Conservation (phyloP, 2,113 vertebrate genomes). For the Chaetodon trifascialis region DNA sequence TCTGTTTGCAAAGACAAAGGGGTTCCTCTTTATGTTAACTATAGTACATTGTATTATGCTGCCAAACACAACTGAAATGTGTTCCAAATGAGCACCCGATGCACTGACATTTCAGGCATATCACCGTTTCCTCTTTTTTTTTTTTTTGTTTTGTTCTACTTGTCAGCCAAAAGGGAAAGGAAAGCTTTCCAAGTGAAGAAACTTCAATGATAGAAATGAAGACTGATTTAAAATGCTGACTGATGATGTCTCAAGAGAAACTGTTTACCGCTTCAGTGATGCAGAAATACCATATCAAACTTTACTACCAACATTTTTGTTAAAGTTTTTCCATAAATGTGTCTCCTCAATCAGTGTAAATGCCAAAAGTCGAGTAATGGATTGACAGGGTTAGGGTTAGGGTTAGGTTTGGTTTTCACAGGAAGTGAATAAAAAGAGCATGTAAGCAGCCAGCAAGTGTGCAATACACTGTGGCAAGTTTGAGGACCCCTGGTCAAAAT, state of each 20-base stretch:
- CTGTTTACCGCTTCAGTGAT: conserved; percentile 17
- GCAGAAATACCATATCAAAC: not conserved
- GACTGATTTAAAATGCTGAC: conserved; percentile 34
- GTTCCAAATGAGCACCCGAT: not conserved
- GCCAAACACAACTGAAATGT: not conserved
- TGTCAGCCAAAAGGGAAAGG: not conserved
- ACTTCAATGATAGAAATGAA: not conserved
- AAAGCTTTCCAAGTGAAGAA: conserved; percentile 7
- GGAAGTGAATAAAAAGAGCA: not conserved
- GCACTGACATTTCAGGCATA: conserved; percentile 1
- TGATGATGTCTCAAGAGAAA: conserved; percentile 36
- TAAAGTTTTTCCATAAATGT: not conserved
- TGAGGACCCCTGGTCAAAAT: no score
- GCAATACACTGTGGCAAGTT: no score
- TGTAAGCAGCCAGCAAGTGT: not conserved
- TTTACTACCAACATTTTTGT: not conserved
- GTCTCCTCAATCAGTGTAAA: not conserved
- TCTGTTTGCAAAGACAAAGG: not conserved
- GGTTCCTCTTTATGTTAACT: not conserved
- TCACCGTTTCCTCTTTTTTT: not conserved
- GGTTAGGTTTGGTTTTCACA: not conserved
- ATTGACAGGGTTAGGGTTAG: not conserved
- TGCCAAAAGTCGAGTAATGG: not conserved
- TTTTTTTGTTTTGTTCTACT: not conserved
- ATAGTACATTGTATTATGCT: not conserved